Conservation (phyloP, 2,888 invertebrate genomes). For the Crocallis elinguaria region DNA sequence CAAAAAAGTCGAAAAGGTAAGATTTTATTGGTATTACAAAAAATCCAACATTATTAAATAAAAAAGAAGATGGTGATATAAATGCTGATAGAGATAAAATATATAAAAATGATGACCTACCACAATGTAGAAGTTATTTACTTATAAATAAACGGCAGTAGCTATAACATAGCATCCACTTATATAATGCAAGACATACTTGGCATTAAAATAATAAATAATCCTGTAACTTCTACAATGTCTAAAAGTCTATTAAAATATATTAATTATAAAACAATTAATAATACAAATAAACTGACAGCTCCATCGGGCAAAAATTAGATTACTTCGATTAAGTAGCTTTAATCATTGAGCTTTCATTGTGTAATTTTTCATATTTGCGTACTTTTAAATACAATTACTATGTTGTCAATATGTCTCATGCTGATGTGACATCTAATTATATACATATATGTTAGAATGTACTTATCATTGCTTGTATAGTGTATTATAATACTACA, state of each 20-base stretch:
- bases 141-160: slow-evolving; percentile 5
- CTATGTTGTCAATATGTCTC: slow-evolving; percentile 5
- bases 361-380: background rate
- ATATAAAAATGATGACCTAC: slow-evolving; percentile 40
- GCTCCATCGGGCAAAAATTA: slow-evolving; percentile 55
- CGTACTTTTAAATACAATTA: background rate
- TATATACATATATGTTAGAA: background rate
- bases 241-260: slow-evolving; percentile 47
- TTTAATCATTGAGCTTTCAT: slow-evolving; percentile 1
- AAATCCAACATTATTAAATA: slow-evolving; percentile 6
- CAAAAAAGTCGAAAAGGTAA: slow-evolving; percentile 97
- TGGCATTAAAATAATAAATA: slow-evolving; percentile 30
- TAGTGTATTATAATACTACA: slow-evolving; percentile 5
- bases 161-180: slow-evolving; percentile 1
- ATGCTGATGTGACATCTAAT: slow-evolving; percentile 4
- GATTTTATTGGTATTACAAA: slow-evolving; percentile 46
- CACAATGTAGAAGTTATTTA: slow-evolving; percentile 40
- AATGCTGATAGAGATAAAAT: slow-evolving; percentile 46
- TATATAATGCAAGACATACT: slow-evolving; percentile 13
- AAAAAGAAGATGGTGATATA: slow-evolving; percentile 65
- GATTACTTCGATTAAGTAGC: background rate
- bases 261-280: slow-evolving; percentile 21
- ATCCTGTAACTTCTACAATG: slow-evolving; percentile 46
- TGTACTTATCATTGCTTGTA: slow-evolving; percentile 8
- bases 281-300: slow-evolving; percentile 49